These are phyloP conservation scores for Oncorhynchus tshawytscha DNA, from an alignment of 2,113 vertebrate species.

Conservation along the genomic window DNA sequence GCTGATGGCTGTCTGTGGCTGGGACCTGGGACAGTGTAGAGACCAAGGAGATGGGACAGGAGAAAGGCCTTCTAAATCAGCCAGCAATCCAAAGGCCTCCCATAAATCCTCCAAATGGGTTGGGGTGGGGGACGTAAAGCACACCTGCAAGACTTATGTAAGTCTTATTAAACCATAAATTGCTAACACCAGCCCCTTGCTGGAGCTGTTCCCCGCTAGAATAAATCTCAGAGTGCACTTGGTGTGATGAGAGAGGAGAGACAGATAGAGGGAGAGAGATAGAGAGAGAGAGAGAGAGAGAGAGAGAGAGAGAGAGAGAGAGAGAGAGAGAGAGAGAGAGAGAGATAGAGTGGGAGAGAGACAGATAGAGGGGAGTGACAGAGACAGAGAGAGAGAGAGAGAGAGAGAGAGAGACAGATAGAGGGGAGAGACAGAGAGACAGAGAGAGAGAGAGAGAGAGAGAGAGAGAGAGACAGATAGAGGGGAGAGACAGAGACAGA, in stretches of 20 bases:
- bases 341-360: too few relatives aligned
- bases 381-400: too few relatives aligned
- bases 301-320: too few relatives aligned
- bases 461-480: too few relatives aligned
- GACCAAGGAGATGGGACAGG: slow-evolving; percentile 57
- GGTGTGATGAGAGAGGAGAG: slow-evolving; percentile 3
- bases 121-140: slow-evolving; percentile 75
- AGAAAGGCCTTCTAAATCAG: slow-evolving; percentile 78
- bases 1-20: not conserved
- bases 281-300: too few relatives aligned
- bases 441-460: too few relatives aligned
- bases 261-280: too few relatives aligned
- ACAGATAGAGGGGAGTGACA: too few relatives aligned
- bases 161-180: slow-evolving; percentile 86
- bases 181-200: slow-evolving; percentile 72
- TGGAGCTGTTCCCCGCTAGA: slow-evolving; percentile 63
- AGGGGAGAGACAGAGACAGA: too few relatives aligned
- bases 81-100: slow-evolving; percentile 77
- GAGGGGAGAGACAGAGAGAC: too few relatives aligned
- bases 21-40: slow-evolving; percentile 33
- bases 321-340: too few relatives aligned
- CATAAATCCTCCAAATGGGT: slow-evolving; percentile 81
- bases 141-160: slow-evolving; percentile 87
- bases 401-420: too few relatives aligned
- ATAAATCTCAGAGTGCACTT: slow-evolving; percentile 71